Evolutionary conservation across 2,888 invertebrate genomes (phyloP).

Genomic region (Leucophora obtusa): DNA sequence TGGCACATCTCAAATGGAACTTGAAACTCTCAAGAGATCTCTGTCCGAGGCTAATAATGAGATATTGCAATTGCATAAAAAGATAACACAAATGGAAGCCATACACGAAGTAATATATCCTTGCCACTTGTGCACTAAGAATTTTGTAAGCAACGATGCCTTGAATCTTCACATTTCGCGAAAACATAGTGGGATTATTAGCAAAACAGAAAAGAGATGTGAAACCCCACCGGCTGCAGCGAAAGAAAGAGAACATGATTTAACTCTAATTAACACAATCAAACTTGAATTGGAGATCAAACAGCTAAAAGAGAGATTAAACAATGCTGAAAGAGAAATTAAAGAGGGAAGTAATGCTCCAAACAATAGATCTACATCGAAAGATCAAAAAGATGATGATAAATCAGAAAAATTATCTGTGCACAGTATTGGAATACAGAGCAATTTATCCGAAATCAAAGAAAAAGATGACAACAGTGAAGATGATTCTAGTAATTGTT

Average conservation of each 20-base stretch:
- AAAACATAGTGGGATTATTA: conserved; percentile 69
- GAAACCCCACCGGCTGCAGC: conserved; percentile 43
- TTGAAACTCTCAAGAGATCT: conserved; percentile 69
- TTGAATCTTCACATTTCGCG: conserved; percentile 75
- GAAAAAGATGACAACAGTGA: conserved; percentile 69
- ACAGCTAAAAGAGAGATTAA: conserved; percentile 82
- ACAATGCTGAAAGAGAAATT: conserved; percentile 81
- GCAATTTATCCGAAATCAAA: conserved; percentile 69
- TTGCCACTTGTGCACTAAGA: conserved; percentile 77
- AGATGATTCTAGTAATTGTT: conserved; percentile 7
- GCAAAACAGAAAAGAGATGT: conserved; percentile 30
- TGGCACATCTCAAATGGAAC: conserved; percentile 70
- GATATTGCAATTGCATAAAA: conserved; percentile 74
- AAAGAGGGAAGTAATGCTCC: conserved; percentile 67
- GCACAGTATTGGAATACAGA: conserved; percentile 70
- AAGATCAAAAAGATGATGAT: neutral
- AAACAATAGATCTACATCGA: conserved; percentile 6
- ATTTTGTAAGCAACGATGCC: conserved; percentile 77
- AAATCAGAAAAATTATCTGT: conserved; percentile 34
- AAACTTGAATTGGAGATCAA: conserved; percentile 84
- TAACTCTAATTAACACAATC: conserved; percentile 81
- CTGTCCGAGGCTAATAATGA: conserved; percentile 73
- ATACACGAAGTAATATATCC: conserved; percentile 77
- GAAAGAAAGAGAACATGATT: conserved; percentile 72
- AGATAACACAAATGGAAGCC: conserved; percentile 75